phyloP scores from a whole-genome alignment of 2,113 vertebrate species.

The Nothocercus nigrocapillus region DNA sequence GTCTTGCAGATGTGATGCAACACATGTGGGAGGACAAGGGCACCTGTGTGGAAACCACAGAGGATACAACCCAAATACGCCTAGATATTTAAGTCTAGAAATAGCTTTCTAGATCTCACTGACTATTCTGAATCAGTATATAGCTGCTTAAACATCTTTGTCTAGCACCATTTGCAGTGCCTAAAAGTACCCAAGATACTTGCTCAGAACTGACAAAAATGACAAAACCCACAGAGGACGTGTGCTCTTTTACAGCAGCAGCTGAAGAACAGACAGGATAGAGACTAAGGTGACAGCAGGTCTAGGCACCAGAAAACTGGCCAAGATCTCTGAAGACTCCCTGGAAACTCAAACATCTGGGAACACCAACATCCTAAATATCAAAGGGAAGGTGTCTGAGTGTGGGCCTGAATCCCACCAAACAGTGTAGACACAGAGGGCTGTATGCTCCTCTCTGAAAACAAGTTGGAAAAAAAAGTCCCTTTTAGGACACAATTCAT shows the following conservation, averaged over 20 bases:
- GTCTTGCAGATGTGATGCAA: neutral
- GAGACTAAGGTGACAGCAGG: neutral
- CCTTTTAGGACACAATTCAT: neutral
- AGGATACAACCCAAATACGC: neutral
- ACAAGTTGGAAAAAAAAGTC: neutral
- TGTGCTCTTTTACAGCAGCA: neutral
- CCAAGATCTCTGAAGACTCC: neutral
- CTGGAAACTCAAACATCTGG: neutral
- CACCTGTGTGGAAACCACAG: neutral
- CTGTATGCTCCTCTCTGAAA: neutral
- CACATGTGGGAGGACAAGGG: neutral
- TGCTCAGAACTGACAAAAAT: neutral
- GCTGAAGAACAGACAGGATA: neutral
- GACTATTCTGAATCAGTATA: neutral
- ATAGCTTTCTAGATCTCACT: neutral
- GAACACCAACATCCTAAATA: neutral
- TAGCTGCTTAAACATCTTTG: neutral
- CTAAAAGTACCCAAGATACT: neutral
- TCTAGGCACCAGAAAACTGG: neutral
- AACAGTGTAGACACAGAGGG: neutral
- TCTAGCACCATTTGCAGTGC: neutral
- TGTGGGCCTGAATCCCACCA: neutral
- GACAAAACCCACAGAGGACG: neutral
- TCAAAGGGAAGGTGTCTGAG: neutral
- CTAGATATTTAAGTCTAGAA: neutral